phyloP scores from a whole-genome alignment of 2,113 vertebrate species.

The Hyperoodon ampullatus region DNA sequence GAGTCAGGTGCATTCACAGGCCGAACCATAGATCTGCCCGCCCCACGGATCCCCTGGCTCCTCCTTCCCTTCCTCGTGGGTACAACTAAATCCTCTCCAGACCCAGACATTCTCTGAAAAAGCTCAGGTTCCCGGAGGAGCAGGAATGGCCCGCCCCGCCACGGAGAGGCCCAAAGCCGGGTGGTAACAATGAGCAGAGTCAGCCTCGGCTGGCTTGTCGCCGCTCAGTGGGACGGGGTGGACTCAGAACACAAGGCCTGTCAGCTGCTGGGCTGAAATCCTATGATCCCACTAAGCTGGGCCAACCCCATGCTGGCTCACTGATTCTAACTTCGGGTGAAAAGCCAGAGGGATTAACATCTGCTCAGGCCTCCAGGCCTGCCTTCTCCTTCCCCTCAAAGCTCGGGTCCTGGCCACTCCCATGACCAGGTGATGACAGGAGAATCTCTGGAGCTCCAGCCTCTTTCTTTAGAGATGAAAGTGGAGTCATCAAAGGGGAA shows the following conservation, averaged over 20 bases:
- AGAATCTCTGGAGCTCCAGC: background rate
- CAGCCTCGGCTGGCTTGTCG: background rate
- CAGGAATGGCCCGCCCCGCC: accelerated
- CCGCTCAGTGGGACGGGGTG: background rate
- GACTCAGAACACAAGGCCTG: background rate
- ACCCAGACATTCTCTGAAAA: background rate
- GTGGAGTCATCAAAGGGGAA: background rate
- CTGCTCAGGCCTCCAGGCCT: background rate
- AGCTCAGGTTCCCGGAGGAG: background rate
- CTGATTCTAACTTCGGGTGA: accelerated
- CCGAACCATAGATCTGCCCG: background rate
- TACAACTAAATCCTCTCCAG: background rate
- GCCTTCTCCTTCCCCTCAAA: background rate
- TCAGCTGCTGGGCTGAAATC: background rate
- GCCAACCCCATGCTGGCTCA: background rate
- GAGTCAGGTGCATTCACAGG: background rate
- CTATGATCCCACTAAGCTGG: background rate
- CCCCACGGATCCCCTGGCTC: accelerated
- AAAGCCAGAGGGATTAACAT: background rate
- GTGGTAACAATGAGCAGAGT: background rate
- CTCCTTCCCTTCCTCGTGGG: background rate
- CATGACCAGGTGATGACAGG: accelerated
- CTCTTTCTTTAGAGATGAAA: background rate
- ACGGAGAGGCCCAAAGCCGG: background rate
- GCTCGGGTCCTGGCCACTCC: no score